Base-by-base conservation (phyloP, 2,797 vertebrate genomes). In the Fistularia tabacaria region DNA sequence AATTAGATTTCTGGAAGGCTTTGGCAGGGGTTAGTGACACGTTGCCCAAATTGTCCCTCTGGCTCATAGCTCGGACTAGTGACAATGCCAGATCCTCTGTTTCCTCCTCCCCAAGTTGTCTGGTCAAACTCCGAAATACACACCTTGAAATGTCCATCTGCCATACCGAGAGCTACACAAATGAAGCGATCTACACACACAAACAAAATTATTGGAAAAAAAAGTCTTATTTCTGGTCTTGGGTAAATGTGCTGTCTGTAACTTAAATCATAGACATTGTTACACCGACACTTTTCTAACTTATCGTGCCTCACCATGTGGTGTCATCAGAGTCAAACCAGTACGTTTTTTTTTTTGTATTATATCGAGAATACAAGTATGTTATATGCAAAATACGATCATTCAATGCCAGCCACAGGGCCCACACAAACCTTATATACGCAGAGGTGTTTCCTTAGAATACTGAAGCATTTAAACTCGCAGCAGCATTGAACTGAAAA, bases 391-490 rank as follows among this genome's bases (percentile, higher is more conserved):
- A 25, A 25, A 25, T 25, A 25, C 25, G 56, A 36, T 36, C 54
- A 44, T 49, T 48, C 45, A 42, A 70, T 11, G 46, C 49, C 62
- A 42, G 52, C 57, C 42, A 57, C 59, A 55, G 61, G 13, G 42
- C 39, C 45, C 68, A 72, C 63, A 36, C 15, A 37, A 13, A 40
- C 8, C 43, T 47, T 25, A 25, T 25, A 25, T 25, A 25, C 25
- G 25, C 25, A 25, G 64, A 65, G 54, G 55, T 69, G 69, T 69
- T 58, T 73, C 57, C 60, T 8, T 52, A 38, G 41, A 70, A 59
- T 53, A 59, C 59, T 50, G 46, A 73, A 77, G 74, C 81, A 71
- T 80, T 80, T 82, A 77, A 67, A 74, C 59, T 14, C 13, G 44
- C 54, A 48, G 64, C 38, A 41, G 53, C 46, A 25, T 25, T 25